These are phyloP conservation scores for Odocoileus hemionus DNA, from an alignment of 2,113 vertebrate genomes.

Conservation along the genomic window DNA sequence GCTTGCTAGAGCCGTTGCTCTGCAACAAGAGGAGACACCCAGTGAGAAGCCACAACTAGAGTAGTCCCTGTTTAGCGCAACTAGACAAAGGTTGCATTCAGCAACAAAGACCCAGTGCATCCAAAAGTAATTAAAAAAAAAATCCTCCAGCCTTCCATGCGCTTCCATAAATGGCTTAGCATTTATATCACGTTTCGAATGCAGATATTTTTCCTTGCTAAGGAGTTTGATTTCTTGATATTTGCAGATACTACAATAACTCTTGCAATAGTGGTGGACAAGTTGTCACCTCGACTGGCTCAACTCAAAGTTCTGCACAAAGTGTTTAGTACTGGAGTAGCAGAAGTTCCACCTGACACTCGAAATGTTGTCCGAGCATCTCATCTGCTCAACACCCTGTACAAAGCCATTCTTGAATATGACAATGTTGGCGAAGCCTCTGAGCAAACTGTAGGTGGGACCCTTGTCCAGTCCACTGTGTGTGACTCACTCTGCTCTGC, in stretches of 20 bases:
- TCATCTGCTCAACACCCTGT: conserved; percentile 96
- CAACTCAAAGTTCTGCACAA: conserved; percentile 95
- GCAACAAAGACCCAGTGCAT: background rate
- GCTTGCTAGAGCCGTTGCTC: background rate
- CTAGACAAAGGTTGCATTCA: background rate
- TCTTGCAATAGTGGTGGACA: conserved; percentile 90
- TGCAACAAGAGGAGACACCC: background rate
- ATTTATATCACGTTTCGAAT: background rate
- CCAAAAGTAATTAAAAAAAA: background rate
- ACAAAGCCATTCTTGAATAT: conserved; percentile 97
- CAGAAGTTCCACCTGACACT: conserved; percentile 93
- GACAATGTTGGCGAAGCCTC: conserved; percentile 96
- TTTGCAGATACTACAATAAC: conserved; percentile 91
- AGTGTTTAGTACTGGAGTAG: conserved; percentile 97
- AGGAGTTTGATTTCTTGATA: conserved; percentile 23
- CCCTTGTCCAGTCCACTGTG: background rate
- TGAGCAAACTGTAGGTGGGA: conserved; percentile 88
- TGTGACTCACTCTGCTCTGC: background rate
- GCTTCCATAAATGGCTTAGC: background rate
- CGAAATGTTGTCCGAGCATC: conserved; percentile 96
- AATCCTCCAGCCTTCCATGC: background rate
- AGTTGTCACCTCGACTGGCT: conserved; percentile 88
- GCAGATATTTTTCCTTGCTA: background rate
- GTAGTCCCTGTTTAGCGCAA: background rate
- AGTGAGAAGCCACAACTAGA: background rate